Percentiles rank a stretch among this genome's conserved stretches.
phyloP scores from a whole-genome alignment of 2,797 vertebrate genomes.

The Falco berigora region DNA sequence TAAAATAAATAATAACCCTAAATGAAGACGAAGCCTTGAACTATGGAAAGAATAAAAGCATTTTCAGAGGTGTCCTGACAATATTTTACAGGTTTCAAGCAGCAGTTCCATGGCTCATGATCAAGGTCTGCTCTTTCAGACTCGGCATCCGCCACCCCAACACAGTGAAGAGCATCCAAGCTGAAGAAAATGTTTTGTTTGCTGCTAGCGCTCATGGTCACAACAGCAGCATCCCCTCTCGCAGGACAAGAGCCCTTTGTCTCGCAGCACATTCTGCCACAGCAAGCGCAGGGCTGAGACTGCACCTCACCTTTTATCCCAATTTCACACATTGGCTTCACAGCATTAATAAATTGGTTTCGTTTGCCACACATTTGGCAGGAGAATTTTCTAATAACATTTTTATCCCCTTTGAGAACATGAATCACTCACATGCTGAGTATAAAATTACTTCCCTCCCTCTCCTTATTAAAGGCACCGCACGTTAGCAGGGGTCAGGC shows the following conservation, averaged over 20 bases:
- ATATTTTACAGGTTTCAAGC: constrained; percentile 4
- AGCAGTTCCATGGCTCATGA: neutral
- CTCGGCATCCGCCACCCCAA: neutral
- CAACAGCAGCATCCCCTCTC: neutral
- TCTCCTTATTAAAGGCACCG: constrained; percentile 60
- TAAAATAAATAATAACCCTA: constrained; percentile 22
- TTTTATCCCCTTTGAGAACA: constrained; percentile 65
- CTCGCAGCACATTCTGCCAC: neutral
- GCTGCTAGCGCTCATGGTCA: neutral
- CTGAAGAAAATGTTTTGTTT: neutral
- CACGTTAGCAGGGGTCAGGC: constrained; percentile 69
- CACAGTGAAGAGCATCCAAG: neutral
- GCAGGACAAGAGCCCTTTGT: constrained; percentile 13
- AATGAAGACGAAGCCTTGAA: constrained; percentile 18
- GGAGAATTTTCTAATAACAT: constrained; percentile 66
- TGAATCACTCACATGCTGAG: constrained; percentile 42
- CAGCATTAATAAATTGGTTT: constrained; percentile 65
- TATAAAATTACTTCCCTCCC: constrained; percentile 65
- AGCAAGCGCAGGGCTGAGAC: neutral
- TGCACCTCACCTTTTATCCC: constrained; percentile 21
- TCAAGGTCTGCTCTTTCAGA: neutral
- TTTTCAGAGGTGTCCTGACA: constrained; percentile 14
- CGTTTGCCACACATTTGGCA: constrained; percentile 60
- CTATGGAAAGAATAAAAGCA: neutral
- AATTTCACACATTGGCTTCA: constrained; percentile 53